Base-by-base conservation (phyloP, 2,888 invertebrate genomes). In the Acanthacorydalis orientalis region DNA sequence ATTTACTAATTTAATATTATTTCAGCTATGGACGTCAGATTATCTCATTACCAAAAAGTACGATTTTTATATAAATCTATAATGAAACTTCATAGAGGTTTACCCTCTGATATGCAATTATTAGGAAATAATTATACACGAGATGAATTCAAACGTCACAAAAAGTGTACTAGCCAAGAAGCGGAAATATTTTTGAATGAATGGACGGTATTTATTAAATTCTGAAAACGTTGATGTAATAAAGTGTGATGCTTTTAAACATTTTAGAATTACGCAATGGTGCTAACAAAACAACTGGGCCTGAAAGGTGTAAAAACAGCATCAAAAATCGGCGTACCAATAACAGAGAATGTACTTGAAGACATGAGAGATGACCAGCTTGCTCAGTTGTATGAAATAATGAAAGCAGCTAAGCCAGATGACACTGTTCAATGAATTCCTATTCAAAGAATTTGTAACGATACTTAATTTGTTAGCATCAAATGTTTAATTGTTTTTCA, bases 101-200 rank as follows among this genome's bases (percentile, higher is more conserved):
- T 80, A 10, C 78, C 79, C 1, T 51, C 59, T 14, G 74, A 74
- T 54, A 56, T 78, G 49, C 64, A 68, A 56, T 61, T 66, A 9
- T 53, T 80, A 39, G 79, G 79, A 12, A 72, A 75, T 53, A 64
- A 67, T 51, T 80, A 80, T 59, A 72, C 72, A 1, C 69, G 69
- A 56, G 76, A 75, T 53, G 80, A 95, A 65, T 95, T 95, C 62
- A 79, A 78, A 58, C 68, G 87, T 42, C 92, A 93, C 62, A 84
- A 85, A 59, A 74, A 70, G 9, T 85, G 84, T 55, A 75, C 74
- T 46, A 68, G 73, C 1, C 68, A 70, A 40, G 86, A 89, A 62
- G 77, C 86, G 0, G 67, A 72, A 11, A 71, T 81, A 46, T 95
- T 95, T 61, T 74, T 93, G 64, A 77, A 73, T 31, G 92, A 91